A percentile compares a stretch with the other conserved stretches of the same genome.
Evolutionary conservation across 2,113 vertebrate genomes (phyloP).

Genomic region (Eretmochelys imbricata): DNA sequence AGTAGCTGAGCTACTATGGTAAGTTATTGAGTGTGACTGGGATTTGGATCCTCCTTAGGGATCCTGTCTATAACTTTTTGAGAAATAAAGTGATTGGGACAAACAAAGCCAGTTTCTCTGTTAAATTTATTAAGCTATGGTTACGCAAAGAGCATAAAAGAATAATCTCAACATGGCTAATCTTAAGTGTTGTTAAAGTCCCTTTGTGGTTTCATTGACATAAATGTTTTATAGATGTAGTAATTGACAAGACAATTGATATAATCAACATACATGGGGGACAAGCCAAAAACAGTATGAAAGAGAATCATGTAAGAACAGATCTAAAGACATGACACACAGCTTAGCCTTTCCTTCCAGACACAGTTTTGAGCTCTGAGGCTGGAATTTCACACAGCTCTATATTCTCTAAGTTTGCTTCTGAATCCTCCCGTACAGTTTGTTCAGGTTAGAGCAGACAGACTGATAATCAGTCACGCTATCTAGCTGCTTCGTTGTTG

Average conservation of each 20-base stretch:
- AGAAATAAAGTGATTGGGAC: neutral
- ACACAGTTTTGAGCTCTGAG: neutral
- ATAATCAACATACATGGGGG: conserved; percentile 4
- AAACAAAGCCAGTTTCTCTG: neutral
- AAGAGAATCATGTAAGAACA: conserved; percentile 8
- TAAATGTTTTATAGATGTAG: neutral
- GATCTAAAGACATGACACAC: neutral
- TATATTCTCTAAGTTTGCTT: neutral
- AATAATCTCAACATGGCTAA: neutral
- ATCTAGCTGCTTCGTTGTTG: neutral
- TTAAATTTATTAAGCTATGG: neutral
- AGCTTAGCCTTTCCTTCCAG: neutral
- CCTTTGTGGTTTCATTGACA: neutral
- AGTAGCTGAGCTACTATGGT: neutral
- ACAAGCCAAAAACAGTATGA: conserved; percentile 29
- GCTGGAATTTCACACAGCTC: neutral
- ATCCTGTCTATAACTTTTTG: neutral
- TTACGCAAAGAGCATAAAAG: neutral
- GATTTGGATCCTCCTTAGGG: neutral
- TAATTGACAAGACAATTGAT: conserved; percentile 1
- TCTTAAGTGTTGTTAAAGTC: neutral
- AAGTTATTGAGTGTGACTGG: neutral
- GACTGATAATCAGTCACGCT: neutral
- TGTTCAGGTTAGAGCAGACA: neutral
- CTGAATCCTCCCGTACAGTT: neutral